Evolutionary conservation across 2,113 vertebrate species (phyloP), one percentile per base, ranked within the genome.

Genomic region (Pseudopodoces humilis): DNA sequence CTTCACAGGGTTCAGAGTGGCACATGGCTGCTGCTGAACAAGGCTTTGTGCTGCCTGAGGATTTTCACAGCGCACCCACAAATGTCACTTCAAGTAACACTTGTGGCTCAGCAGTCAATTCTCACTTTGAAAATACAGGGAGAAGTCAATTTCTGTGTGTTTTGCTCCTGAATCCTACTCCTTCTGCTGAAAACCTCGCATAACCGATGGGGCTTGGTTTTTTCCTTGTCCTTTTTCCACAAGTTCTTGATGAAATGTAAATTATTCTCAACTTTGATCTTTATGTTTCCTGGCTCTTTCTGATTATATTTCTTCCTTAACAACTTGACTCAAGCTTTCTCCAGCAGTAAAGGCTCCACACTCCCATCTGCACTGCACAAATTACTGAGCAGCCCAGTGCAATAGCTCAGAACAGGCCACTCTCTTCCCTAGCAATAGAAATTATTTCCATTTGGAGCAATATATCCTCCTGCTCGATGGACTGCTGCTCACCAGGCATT

Each of bases 391-490:
- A 88, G 78, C 37, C 76, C 71, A 41, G 55, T 5, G 37, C 78
- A 76, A 83, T 43, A 90, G 85, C 92, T 92, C 88, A 92, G 77
- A 96, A 88, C 91, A 85, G 85, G 41, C 83, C 69, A 67, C 67
- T 95, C 62, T 60, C 76, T 94, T 96, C 90, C 82, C 77, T 37
- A 90, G 94, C 75, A 86, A 91, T 84, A 86, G 71, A 94, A 97
- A 96, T 97, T 69, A 81, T 93, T 97, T 96, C 94, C 78, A 91
- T 95, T 95, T 96, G 89, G 95, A 94, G 82, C 75, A 93, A 97
- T 89, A 93, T 46, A 96, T 94, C 74, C 83, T 94, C 96, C 91
- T 84, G 86, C 88, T 94, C 91, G 15, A 74, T 39, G 95, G 83
- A 81, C 82, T 96, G 80, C 60, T 92, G 88, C 94, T 97, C 90